Evolutionary conservation across 1,140 invertebrate species (phyloP).

Genomic region (Pseudomyrmex flavicornis): DNA sequence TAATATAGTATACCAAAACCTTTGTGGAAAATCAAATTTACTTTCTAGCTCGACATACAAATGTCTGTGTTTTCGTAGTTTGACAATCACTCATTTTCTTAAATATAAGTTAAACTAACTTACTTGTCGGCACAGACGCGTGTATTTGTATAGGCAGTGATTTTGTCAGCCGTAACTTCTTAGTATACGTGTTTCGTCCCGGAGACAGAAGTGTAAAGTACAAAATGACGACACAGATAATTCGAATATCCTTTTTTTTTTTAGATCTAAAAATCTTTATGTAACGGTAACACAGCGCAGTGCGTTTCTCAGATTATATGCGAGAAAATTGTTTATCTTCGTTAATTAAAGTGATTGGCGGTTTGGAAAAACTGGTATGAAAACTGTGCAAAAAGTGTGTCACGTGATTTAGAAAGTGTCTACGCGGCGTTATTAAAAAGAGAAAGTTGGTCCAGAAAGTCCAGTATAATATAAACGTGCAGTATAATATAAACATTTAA

Average conservation of each 20-base stretch:
- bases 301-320: constrained; percentile 25
- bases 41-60: constrained; percentile 16
- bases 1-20: too few relatives aligned
- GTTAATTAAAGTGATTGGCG: constrained; percentile 3
- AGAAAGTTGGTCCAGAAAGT: constrained; percentile 40
- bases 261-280: constrained; percentile 35
- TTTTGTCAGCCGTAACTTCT: constrained; percentile 26
- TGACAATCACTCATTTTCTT: too few relatives aligned
- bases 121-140: neutral
- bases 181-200: constrained; percentile 25
- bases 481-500: constrained; percentile 1
- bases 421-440: constrained; percentile 51
- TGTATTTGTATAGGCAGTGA: constrained; percentile 53
- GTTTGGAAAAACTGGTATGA: constrained; percentile 36
- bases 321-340: neutral
- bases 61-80: neutral
- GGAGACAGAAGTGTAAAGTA: constrained; percentile 20
- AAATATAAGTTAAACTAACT: constrained; percentile 19
- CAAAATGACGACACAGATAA: constrained; percentile 22
- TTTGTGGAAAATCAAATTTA: constrained; percentile 13
- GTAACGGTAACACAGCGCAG: constrained; percentile 15
- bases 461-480: neutral
- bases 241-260: neutral
- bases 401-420: constrained; percentile 22
- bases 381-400: constrained; percentile 53